Percentiles rank a stretch among this genome's conserved stretches.
These are phyloP conservation scores for Leuciscus idus DNA, from an alignment of 2,113 vertebrate species.

Conservation along the genomic window DNA sequence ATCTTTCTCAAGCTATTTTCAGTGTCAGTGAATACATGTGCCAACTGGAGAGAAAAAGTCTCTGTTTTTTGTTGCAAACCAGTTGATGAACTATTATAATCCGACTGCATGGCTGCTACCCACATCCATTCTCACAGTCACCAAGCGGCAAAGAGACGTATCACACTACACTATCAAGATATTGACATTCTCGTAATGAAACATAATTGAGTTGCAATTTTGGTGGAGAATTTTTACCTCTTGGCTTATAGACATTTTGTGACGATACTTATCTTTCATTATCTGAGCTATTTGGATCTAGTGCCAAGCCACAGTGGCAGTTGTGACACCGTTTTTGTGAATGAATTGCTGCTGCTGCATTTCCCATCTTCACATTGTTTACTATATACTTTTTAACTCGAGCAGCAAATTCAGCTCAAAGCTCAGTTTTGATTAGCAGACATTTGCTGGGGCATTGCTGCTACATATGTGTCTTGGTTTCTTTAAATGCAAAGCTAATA, in stretches of 20 bases:
- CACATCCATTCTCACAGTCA: neutral
- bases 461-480: slow-evolving; percentile 50
- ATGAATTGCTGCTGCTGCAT: slow-evolving; percentile 56
- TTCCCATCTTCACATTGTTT: slow-evolving; percentile 34
- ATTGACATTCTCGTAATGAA: slow-evolving; percentile 33
- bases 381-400: neutral
- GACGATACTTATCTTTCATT: slow-evolving; percentile 22
- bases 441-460: slow-evolving; percentile 48
- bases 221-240: slow-evolving; percentile 4
- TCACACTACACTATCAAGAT: slow-evolving; percentile 48
- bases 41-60: slow-evolving; percentile 56
- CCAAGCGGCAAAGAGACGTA: slow-evolving; percentile 47
- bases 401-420: neutral
- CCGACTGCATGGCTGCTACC: slow-evolving; percentile 66
- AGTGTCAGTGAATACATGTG: slow-evolving; percentile 67
- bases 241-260: slow-evolving; percentile 3
- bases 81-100: slow-evolving; percentile 51
- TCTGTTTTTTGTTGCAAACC: neutral
- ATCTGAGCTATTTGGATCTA: slow-evolving; percentile 38
- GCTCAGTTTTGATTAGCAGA: slow-evolving; percentile 45
- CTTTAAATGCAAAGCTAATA: neutral
- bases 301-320: slow-evolving; percentile 72
- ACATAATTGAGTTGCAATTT: slow-evolving; percentile 28
- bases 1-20: slow-evolving; percentile 8
- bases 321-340: slow-evolving; percentile 59